Percentiles rank a stretch among this genome's conserved stretches.
Conservation (phyloP, 64 coral and sea anemone genomes). For the Stylophora pistillata region DNA sequence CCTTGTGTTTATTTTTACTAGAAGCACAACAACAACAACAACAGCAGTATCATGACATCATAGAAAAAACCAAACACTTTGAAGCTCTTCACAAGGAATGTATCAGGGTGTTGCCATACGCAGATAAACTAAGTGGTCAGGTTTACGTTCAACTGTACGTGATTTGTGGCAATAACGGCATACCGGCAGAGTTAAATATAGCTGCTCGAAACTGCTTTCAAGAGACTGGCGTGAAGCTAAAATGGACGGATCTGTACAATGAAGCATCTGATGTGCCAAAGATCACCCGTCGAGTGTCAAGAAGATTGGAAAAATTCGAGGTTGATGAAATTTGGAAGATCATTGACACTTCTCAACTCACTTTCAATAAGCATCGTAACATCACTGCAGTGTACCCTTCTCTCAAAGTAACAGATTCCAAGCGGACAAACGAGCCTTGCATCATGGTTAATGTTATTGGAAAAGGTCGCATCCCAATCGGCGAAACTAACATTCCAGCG, state of each 20-base stretch:
- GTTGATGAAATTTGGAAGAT: neutral
- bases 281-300: neutral
- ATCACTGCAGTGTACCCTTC: constrained; percentile 3
- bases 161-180: neutral
- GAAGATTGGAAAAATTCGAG: neutral
- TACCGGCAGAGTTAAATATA: neutral
- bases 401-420: neutral
- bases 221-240: neutral
- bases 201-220: neutral
- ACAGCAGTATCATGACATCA: no score
- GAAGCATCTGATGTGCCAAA: neutral
- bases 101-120: neutral
- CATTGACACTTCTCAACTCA: neutral
- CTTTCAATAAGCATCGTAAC: neutral
- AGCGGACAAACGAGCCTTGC: neutral
- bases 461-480: constrained; percentile 9
- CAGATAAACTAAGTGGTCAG: neutral
- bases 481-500: neutral
- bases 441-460: constrained; percentile 10
- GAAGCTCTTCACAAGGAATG: no score
- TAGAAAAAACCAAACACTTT: neutral
- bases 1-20: no score
- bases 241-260: neutral
- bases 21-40: no score
- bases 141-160: neutral